Base-by-base conservation (phyloP, 2,113 vertebrate genomes). In the Muscicapa adusta region DNA sequence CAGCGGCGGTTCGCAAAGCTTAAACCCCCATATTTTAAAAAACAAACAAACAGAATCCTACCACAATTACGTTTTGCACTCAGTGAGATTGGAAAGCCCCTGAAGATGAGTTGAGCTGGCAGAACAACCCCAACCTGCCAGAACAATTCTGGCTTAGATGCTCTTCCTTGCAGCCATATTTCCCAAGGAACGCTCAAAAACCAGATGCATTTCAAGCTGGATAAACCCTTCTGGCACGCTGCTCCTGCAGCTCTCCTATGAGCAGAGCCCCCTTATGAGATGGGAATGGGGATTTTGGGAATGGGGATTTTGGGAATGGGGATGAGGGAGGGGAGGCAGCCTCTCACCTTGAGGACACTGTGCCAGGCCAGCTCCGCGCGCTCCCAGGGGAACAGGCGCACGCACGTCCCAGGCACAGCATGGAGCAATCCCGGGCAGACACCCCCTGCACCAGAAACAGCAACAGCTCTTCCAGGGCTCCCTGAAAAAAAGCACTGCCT, bases 291-390 rank as follows among this genome's bases (percentile, higher is more conserved):
- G 48, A 50, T 50, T 20, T 23, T 79, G 36, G 23, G 86, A 65
- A 53, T 23, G 25, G 54, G 26, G 36, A 43, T 31, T n/a, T 23
- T 79, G 36, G 23, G 86, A 65, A 53, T 23, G 25, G 54, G 26
- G 36, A 43, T 31, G 29, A 61, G 18, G 8, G 47, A 48, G 40
- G 13, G 16, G 26, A 78, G 1, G 40, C 5, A 66, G 50, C 10
- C 43, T 67, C 74, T 78, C 57, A 65, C 31, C 57, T 60, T 25
- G 62, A 26, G 40, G 10, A n/a, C 53, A 40, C 5, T 61, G 19
- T 0, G 18, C 31, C 19, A 48, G 45, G 67, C 71, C 3, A 3
- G 12, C 54, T 57, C 40, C 0, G 0, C 7, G 26, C 31, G 5
- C 70, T 62, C 56, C 12, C 53, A 15, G 28, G 25, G 48, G 16